phyloP scores from a whole-genome alignment of 2,113 vertebrate species.

The Macroglossus sobrinus region DNA sequence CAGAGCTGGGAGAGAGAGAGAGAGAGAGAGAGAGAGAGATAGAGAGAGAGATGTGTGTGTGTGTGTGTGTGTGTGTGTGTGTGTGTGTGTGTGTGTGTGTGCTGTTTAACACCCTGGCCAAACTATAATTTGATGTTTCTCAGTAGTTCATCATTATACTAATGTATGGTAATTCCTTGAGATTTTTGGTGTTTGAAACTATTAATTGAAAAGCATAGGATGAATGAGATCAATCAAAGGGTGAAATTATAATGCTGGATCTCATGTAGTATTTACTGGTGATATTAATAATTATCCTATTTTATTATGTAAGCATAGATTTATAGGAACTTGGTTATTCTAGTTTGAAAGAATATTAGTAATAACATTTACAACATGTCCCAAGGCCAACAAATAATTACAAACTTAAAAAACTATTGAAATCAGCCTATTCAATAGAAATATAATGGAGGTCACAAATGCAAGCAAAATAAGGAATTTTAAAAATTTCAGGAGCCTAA shows the following conservation, averaged over 20 bases:
- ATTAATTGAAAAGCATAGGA: not conserved
- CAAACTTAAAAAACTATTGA: not conserved
- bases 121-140: not conserved
- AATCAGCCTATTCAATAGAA: not conserved
- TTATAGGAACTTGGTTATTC: not conserved
- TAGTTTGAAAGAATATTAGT: not conserved
- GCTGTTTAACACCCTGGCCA: not conserved
- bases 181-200: not conserved
- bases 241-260: not conserved
- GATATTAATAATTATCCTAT: not conserved
- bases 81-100: not conserved
- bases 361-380: not conserved
- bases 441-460: not conserved
- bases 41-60: too few relatives aligned
- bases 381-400: not conserved
- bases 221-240: not conserved
- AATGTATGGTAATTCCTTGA: not conserved
- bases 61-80: not conserved
- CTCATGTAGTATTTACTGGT: not conserved
- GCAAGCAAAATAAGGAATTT: not conserved
- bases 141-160: not conserved
- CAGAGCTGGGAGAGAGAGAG: not conserved
- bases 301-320: not conserved
- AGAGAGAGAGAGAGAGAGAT: too few relatives aligned
- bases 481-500: not conserved